A percentile compares a stretch with the other conserved stretches of the same genome.
Conservation (phyloP, 2,888 invertebrate genomes). For the Drosophila glabriapex region DNA sequence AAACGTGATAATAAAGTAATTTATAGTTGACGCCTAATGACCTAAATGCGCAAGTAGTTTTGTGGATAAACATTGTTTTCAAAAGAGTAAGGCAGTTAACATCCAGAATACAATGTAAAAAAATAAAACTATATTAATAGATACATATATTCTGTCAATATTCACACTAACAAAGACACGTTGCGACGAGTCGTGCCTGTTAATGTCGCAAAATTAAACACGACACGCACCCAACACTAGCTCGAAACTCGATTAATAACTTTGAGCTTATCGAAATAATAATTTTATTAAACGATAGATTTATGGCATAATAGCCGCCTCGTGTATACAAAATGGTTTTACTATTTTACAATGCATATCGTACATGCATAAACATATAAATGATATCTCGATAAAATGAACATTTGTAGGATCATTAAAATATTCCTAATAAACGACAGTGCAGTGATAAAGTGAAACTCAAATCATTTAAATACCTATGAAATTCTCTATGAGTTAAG, state of each 20-base stretch:
- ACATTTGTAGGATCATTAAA: neutral
- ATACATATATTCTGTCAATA: neutral
- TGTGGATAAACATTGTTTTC: neutral
- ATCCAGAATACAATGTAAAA: neutral
- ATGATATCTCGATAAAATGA: neutral
- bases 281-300: neutral
- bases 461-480: neutral
- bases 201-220: neutral
- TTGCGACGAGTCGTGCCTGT: neutral
- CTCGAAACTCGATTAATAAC: neutral
- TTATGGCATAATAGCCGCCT: neutral
- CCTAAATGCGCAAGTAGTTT: neutral
- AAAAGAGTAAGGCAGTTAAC: neutral
- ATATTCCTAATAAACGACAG: neutral
- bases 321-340: neutral
- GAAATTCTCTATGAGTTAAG: too few relatives aligned
- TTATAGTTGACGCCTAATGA: neutral
- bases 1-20: neutral
- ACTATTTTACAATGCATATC: neutral
- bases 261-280: neutral
- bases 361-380: neutral
- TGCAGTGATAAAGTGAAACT: neutral
- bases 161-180: neutral
- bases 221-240: neutral
- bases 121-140: neutral